Conservation (phyloP, 2,888 invertebrate species). For the Agriopis marginaria region DNA sequence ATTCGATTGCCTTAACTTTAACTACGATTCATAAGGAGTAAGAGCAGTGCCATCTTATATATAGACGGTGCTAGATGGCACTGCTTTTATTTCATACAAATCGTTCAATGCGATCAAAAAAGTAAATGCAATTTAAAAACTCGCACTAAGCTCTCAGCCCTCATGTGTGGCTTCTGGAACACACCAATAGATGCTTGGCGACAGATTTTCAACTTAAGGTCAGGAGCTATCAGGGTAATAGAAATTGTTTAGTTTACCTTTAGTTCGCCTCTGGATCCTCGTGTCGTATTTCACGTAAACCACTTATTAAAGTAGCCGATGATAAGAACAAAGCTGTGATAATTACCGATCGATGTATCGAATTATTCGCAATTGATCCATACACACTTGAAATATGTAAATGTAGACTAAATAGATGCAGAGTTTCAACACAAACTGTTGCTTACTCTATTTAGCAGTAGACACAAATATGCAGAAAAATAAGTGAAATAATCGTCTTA, state of each 20-base stretch:
- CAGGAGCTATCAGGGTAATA: too few species aligned
- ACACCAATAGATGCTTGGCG: too few species aligned
- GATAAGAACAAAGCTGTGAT: constrained; percentile 67
- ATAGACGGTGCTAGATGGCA: too few species aligned
- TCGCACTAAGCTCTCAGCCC: not conserved
- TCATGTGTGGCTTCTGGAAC: too few species aligned
- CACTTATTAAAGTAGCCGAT: constrained; percentile 65
- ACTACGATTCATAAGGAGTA: too few species aligned
- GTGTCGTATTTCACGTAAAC: constrained; percentile 52
- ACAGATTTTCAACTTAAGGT: too few species aligned
- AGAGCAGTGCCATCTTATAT: too few species aligned
- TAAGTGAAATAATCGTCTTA: too few species aligned
- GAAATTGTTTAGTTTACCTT: constrained; percentile 5
- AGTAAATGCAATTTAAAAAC: not conserved
- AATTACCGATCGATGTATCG: constrained; percentile 61
- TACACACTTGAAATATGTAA: constrained; percentile 46
- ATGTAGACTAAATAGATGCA: constrained; percentile 38
- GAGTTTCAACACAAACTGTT: constrained; percentile 3
- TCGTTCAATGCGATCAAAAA: too few species aligned
- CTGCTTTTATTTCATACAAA: too few species aligned
- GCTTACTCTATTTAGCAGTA: not conserved
- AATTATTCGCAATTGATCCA: constrained; percentile 50
- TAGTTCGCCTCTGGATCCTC: constrained; percentile 21
- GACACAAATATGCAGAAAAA: too few species aligned
- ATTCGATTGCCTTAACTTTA: too few species aligned